Conservation (phyloP, 2,888 invertebrate genomes). For the Agriopis aurantiaria region DNA sequence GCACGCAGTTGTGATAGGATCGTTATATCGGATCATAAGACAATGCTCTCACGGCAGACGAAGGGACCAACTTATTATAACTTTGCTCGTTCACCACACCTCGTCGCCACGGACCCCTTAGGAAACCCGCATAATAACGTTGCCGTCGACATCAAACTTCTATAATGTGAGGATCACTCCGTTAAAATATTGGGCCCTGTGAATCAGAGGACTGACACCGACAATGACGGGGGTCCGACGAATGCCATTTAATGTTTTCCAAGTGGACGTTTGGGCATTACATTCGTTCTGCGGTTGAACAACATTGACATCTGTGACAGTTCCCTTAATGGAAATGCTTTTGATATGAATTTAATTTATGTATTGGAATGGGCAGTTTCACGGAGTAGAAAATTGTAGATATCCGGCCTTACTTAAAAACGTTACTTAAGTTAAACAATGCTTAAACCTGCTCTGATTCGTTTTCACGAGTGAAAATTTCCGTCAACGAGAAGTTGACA, state of each 20-base stretch:
- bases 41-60: conserved; percentile 65
- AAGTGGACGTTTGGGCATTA: conserved; percentile 56
- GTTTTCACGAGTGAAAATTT: no score
- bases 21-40: conserved; percentile 70
- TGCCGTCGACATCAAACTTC: conserved; percentile 66
- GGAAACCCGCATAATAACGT: conserved; percentile 75
- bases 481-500: no score
- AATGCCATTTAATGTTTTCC: conserved; percentile 60
- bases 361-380: conserved; percentile 16
- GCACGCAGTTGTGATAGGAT: conserved; percentile 50
- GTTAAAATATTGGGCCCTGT: conserved; percentile 67
- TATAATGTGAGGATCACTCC: conserved; percentile 66
- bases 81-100: conserved; percentile 79
- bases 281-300: conserved; percentile 40
- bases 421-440: no score
- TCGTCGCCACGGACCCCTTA: conserved; percentile 66
- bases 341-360: conserved; percentile 33
- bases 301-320: conserved; percentile 39
- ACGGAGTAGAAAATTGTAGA: neutral
- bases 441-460: no score
- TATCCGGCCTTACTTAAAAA: neutral
- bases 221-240: conserved; percentile 63
- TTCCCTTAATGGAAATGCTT: conserved; percentile 33
- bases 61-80: conserved; percentile 79
- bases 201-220: conserved; percentile 60